Percentiles rank a stretch among this genome's conserved stretches.
Conservation (phyloP, 2,113 vertebrate species). For the Antigone vipio region DNA sequence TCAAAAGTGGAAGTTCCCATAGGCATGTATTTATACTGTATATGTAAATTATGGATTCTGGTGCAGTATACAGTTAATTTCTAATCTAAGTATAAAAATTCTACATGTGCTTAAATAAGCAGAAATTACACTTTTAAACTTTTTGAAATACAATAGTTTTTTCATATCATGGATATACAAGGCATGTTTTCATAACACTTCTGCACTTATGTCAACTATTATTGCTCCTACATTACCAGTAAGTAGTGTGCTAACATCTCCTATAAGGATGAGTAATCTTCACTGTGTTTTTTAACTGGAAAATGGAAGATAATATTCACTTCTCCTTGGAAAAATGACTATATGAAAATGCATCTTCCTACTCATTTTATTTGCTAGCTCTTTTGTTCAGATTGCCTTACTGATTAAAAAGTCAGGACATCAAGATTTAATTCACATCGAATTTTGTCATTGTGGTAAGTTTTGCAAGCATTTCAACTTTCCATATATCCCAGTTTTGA, state of each 20-base stretch:
- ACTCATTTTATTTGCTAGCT: neutral
- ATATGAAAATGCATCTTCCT: neutral
- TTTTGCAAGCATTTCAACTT: neutral
- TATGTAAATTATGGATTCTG: neutral
- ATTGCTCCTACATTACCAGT: neutral
- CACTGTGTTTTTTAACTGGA: neutral
- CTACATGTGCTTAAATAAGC: neutral
- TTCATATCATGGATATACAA: neutral
- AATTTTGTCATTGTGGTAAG: neutral
- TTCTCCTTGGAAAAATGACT: neutral
- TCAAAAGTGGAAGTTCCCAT: neutral
- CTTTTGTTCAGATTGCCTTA: neutral
- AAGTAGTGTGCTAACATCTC: neutral
- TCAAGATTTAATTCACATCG: neutral
- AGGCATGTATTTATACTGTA: neutral
- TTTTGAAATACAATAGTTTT: neutral
- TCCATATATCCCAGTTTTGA: neutral
- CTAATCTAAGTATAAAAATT: neutral
- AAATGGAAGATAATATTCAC: conserved; percentile 4
- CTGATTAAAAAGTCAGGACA: neutral
- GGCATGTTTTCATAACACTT: neutral
- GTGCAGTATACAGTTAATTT: neutral
- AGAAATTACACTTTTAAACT: neutral
- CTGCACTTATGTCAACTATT: neutral
- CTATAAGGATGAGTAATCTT: neutral